phyloP scores from a whole-genome alignment of 2,888 invertebrate species.

The Ormyrus thymus region DNA sequence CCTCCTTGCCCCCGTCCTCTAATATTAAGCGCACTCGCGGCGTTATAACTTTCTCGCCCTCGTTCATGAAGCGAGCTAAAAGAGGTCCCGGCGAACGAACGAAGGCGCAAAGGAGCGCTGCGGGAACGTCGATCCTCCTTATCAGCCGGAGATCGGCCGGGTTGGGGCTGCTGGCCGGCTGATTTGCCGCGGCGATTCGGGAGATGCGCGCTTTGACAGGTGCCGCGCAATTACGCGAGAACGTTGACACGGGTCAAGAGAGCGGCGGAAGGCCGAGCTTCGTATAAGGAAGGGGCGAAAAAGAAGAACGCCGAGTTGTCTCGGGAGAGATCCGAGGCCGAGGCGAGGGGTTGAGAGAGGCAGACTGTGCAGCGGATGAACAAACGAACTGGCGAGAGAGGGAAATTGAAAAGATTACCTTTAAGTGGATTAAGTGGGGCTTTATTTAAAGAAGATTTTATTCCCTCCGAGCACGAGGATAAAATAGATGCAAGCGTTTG shows the following conservation, averaged over 20 bases:
- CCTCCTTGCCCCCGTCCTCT: too few relatives aligned
- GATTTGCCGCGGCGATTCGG: slow-evolving; percentile 12
- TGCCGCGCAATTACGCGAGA: slow-evolving; percentile 53
- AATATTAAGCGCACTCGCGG: too few relatives aligned
- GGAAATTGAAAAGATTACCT: too few relatives aligned
- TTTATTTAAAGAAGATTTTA: too few relatives aligned
- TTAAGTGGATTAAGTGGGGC: too few relatives aligned
- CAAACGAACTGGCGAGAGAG: not conserved
- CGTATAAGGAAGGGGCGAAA: slow-evolving; percentile 22
- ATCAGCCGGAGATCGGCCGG: slow-evolving; percentile 17
- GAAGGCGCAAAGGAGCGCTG: not conserved
- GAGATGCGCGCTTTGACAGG: slow-evolving; percentile 50
- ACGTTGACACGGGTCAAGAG: slow-evolving; percentile 49
- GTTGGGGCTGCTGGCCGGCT: not conserved
- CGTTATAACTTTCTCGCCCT: too few relatives aligned
- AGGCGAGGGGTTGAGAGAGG: too few relatives aligned
- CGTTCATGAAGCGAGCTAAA: not conserved
- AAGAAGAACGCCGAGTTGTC: not conserved
- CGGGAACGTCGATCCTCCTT: not conserved
- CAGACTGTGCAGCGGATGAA: not conserved
- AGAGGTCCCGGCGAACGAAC: not conserved
- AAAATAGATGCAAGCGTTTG: too few relatives aligned
- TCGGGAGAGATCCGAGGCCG: not conserved
- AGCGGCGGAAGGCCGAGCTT: not conserved
- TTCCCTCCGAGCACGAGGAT: too few relatives aligned